phyloP scores from a whole-genome alignment of 2,888 invertebrate species.

The Mellilla xanthometata region DNA sequence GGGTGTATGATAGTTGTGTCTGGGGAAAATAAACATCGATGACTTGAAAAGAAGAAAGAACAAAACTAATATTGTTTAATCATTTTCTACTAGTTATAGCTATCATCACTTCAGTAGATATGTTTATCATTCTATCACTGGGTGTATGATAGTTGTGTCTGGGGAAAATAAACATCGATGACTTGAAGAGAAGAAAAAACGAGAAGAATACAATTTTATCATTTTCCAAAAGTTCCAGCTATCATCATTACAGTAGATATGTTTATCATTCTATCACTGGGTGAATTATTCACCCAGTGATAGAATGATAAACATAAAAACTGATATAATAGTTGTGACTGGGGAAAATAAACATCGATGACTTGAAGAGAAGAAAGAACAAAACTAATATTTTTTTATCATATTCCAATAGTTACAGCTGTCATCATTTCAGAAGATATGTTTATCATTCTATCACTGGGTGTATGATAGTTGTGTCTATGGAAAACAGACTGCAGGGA shows the following conservation, averaged over 20 bases:
- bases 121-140: constrained; percentile 26
- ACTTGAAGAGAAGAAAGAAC: neutral
- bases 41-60: neutral
- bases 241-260: constrained; percentile 4
- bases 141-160: constrained; percentile 14
- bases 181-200: constrained; percentile 1
- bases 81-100: too few species aligned
- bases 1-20: constrained; percentile 18
- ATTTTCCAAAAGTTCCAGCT: constrained; percentile 14
- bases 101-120: constrained; percentile 13
- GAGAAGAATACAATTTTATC: too few species aligned
- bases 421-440: constrained; percentile 12
- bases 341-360: too few species aligned
- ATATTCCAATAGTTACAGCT: constrained; percentile 14
- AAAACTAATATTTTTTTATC: neutral
- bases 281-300: too few species aligned
- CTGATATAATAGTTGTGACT: constrained; percentile 18
- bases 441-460: constrained; percentile 27
- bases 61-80: neutral
- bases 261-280: constrained; percentile 23
- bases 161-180: constrained; percentile 1
- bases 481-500: constrained; percentile 1
- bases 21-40: too few species aligned
- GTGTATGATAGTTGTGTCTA: constrained; percentile 13
- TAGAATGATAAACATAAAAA: too few species aligned